Conservation (phyloP, 2,888 invertebrate species). For the Hypomecis atomaria region DNA sequence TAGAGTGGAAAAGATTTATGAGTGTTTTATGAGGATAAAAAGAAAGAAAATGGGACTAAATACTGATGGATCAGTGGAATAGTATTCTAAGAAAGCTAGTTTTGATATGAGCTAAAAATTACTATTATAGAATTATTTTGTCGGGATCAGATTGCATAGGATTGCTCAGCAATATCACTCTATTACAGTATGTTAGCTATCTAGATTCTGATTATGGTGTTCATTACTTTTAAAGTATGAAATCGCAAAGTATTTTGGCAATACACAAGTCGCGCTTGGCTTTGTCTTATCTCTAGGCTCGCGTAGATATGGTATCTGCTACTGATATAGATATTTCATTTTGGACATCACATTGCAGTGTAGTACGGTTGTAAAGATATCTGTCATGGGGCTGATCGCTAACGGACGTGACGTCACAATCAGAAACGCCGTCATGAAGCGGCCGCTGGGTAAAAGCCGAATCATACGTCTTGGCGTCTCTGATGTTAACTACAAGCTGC, state of each 20-base stretch:
- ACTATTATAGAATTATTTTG: constrained; percentile 20
- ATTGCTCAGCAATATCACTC: constrained; percentile 39
- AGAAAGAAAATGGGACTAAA: constrained; percentile 10
- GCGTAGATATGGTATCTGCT: constrained; percentile 67
- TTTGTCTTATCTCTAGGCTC: constrained; percentile 63
- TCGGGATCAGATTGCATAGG: constrained; percentile 29
- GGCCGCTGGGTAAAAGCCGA: too few relatives aligned
- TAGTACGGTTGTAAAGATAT: constrained; percentile 42
- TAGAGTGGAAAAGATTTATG: constrained; percentile 2
- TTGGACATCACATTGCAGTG: constrained; percentile 61
- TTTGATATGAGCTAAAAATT: constrained; percentile 22
- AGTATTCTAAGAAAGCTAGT: constrained; percentile 7
- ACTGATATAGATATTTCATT: constrained; percentile 62
- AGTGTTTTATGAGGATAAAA: constrained; percentile 4
- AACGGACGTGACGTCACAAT: too few relatives aligned
- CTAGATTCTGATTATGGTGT: constrained; percentile 31
- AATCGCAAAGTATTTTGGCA: constrained; percentile 58
- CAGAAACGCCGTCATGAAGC: too few relatives aligned
- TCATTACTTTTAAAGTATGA: constrained; percentile 43
- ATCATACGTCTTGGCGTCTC: too few relatives aligned
- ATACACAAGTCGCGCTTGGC: constrained; percentile 51
- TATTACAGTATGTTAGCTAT: constrained; percentile 33
- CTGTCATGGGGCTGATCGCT: too few relatives aligned
- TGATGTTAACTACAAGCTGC: too few relatives aligned
- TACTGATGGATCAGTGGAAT: constrained; percentile 1